A percentile compares a stretch with the other conserved stretches of the same genome.
Evolutionary conservation across 2,797 vertebrate species (phyloP).

Genomic region (Triplophysa yarkandensis): DNA sequence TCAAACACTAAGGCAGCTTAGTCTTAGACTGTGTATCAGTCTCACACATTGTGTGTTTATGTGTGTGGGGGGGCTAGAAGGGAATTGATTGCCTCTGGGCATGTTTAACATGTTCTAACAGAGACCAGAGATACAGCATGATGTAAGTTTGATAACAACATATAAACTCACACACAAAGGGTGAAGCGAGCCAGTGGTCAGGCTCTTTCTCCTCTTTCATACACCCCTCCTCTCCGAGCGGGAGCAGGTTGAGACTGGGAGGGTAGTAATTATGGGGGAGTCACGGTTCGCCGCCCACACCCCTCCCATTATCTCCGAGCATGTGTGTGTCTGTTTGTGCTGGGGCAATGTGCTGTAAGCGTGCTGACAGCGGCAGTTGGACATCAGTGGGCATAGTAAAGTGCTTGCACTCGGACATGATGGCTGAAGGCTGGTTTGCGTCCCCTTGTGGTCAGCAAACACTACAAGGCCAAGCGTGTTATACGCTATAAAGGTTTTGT

Average conservation of each 20-base stretch:
- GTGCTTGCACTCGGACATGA: constrained; percentile 51
- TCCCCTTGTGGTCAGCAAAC: constrained; percentile 71
- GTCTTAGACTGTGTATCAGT: constrained; percentile 19
- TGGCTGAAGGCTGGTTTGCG: constrained; percentile 62
- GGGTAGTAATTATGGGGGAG: constrained; percentile 64
- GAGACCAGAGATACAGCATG: constrained; percentile 44
- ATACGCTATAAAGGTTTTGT: background rate
- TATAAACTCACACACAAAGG: constrained; percentile 60
- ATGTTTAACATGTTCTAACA: constrained; percentile 68
- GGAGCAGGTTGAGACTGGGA: constrained; percentile 61
- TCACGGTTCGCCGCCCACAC: constrained; percentile 54
- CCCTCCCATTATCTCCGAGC: constrained; percentile 56
- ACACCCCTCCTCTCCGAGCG: constrained; percentile 44
- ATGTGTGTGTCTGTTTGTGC: constrained; percentile 44
- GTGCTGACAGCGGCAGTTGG: constrained; percentile 98
- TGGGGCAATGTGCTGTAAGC: constrained; percentile 87
- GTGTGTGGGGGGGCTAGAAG: constrained; percentile 61
- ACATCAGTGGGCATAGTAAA: constrained; percentile 86
- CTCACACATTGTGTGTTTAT: background rate
- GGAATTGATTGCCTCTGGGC: constrained; percentile 72
- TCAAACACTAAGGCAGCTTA: constrained; percentile 66
- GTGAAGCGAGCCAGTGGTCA: constrained; percentile 70
- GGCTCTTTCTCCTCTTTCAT: constrained; percentile 65
- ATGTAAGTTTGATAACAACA: constrained; percentile 48
- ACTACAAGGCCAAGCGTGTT: constrained; percentile 51